phyloP scores from a whole-genome alignment of 2,797 vertebrate species.

The Eulemur albifrons region DNA sequence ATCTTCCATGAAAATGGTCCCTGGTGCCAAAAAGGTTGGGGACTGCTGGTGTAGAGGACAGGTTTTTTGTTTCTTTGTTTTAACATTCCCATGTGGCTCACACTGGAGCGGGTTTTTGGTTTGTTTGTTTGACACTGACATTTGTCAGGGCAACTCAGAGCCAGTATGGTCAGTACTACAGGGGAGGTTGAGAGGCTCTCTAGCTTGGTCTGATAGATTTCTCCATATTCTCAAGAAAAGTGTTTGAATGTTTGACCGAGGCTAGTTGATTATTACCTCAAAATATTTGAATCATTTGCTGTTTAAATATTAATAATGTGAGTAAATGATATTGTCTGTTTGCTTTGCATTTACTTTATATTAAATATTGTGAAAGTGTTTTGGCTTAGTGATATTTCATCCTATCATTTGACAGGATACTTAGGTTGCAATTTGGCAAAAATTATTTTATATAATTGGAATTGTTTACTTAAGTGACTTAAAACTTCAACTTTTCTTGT shows the following conservation, averaged over 20 bases:
- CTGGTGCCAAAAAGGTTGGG: no score
- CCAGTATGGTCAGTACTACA: no score
- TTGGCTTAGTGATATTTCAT: slow-evolving; percentile 4
- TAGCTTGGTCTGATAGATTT: neutral
- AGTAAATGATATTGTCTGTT: neutral
- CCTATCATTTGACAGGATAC: neutral
- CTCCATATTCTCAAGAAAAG: neutral
- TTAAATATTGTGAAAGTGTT: neutral
- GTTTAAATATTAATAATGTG: neutral
- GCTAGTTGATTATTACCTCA: neutral
- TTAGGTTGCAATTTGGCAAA: slow-evolving; percentile 25
- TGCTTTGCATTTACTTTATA: slow-evolving; percentile 3
- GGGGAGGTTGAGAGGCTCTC: neutral
- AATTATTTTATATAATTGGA: neutral
- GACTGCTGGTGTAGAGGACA: neutral
- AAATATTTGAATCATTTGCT: neutral
- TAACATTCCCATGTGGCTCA: neutral
- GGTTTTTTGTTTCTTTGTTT: neutral
- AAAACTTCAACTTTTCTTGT: neutral
- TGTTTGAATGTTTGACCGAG: neutral
- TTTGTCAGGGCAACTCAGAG: neutral
- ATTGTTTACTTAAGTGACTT: slow-evolving; percentile 33
- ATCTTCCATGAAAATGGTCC: no score
- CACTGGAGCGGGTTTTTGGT: neutral
- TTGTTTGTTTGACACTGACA: neutral